Evolutionary conservation across 2,888 invertebrate species (phyloP), one percentile per base, ranked within the genome.

Genomic region (Hypselothyrea guttata): DNA sequence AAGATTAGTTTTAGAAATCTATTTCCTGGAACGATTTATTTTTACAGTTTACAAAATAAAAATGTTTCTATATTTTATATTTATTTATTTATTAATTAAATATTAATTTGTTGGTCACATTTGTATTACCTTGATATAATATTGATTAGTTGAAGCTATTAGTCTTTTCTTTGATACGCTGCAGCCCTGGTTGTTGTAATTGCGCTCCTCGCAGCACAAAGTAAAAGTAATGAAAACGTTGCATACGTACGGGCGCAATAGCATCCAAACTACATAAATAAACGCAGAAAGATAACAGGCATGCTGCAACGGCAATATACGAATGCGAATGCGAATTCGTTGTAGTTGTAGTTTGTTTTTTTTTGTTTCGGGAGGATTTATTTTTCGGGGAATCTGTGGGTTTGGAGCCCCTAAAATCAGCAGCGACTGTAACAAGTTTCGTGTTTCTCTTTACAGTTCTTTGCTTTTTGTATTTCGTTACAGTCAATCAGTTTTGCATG

Each of bases 401-500:
- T 13, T 40, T 35, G 28, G 38, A n/a, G 49, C 46, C 70, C 52
- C 77, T 73, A 74, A 84, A 78, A 78, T 84, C 78, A 78, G 84
- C 79, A 69, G 55, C 62, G 59, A 74, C 84, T 78, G 73, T 81
- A 66, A 71, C 74, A 84, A 81, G 62, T 84, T 83, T 74, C 68
- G 63, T 75, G 54, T 75, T 71, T 82, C 71, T 66, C 68, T 73
- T 79, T 81, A 72, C 81, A 79, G 71, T 72, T 79, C 57, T 72
- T 74, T 65, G 67, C 57, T 57, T 70, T 70, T 61, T 73, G 62
- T 73, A 58, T 71, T 78, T 79, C 84, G 84, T 77, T 79, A 81
- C 82, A 84, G 84, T 79, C 79, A 79, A 79, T 79, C 79, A 79
- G 79, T 79, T 84, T 78, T 84, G 79, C 79, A 79, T 79, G 79